Base-by-base conservation (phyloP, 2,888 invertebrate genomes). In the Congeria kusceri region DNA sequence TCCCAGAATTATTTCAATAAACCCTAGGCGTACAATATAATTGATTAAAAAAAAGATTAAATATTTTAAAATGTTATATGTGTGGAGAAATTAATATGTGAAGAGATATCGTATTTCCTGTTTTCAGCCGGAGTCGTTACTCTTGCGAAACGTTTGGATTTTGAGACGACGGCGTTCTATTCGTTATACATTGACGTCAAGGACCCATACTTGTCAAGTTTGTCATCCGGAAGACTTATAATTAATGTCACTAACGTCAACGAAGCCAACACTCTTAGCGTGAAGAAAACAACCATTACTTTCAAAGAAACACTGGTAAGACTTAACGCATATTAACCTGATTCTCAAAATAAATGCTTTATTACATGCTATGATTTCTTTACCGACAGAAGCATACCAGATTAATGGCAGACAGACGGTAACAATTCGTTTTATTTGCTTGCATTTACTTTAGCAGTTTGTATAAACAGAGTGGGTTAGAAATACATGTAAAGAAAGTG, bases 161-260 rank as follows among this genome's bases (percentile, higher is more conserved):
- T 13, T 25, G 53, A 53, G 53, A 53, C 53, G 1, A 23, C 25
- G 20, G 3, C 20, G 23, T 23, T 7, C 2, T 53, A 53, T 25
- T 23, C 53, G n/a, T 20, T 53, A 20, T 53, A 23, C 53, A 23
- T 53, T 20, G 25, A 20, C 25, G 53, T 53, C 5, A 20, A 25
- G 20, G 53, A 53, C 53, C 20, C 20, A 23, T 53, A 53, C 25
- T 18, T 53, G 18, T 53, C 53, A 18, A 53, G 53, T 20, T 7
- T 5, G 9, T 20, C 20, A 18, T 53, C 53, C 7, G 20, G 25
- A 9, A 7, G 20, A n/a, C 53, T 53, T 1, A 20, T 53, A 4
- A 53, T 53, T 25, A 53, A 53, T 20, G 53, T 53, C 3, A 53
- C 53, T 2, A 53, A 53, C 53, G 53, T 53, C 25, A 53, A 53